These are phyloP conservation scores for Glaucopsyche alexis DNA, from an alignment of 2,888 invertebrate species.

Conservation along the genomic window DNA sequence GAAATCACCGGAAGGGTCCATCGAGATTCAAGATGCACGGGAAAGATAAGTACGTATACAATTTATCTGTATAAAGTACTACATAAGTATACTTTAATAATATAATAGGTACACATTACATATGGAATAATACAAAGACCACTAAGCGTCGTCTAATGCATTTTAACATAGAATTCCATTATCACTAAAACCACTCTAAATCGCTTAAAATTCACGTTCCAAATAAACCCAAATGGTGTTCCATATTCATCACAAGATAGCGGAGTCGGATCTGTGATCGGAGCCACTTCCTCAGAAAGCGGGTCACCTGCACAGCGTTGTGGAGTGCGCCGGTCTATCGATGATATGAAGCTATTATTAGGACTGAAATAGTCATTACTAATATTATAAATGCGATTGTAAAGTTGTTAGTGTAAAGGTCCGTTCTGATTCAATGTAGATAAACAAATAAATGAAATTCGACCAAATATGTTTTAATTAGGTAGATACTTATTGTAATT, in stretches of 20 bases:
- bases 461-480: no score
- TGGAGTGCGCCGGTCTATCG: background rate
- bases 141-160: background rate
- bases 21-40: background rate
- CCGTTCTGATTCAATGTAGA: no score
- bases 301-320: background rate
- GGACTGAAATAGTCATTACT: background rate
- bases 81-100: no score
- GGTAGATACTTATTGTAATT: no score
- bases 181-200: background rate
- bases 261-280: background rate
- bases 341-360: background rate
- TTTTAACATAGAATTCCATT: conserved; percentile 3
- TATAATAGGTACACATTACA: no score
- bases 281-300: background rate
- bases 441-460: no score
- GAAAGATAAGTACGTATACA: background rate
- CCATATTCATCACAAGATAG: conserved; percentile 20
- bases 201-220: background rate
- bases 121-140: no score
- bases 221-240: conserved; percentile 10
- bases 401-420: no score
- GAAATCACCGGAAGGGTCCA: background rate
- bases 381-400: background rate
- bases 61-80: background rate